A percentile compares a stretch with the other conserved stretches of the same genome.
phyloP scores from a whole-genome alignment of 2,113 vertebrate genomes.

The Heterochromis multidens region DNA sequence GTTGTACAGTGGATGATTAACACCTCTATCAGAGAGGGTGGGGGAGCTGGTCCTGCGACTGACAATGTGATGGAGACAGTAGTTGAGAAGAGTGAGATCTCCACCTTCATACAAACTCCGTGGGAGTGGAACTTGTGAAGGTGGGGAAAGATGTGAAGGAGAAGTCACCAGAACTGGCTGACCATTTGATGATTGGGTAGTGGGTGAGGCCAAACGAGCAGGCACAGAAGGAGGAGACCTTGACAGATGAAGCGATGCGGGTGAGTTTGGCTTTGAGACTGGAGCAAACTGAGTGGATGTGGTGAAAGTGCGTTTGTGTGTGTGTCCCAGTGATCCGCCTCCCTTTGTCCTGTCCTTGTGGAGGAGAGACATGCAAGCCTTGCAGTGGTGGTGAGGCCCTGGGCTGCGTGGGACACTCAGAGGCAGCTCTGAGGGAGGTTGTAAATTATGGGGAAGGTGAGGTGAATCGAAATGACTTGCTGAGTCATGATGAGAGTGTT shows the following conservation, averaged over 20 bases:
- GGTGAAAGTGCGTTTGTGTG: not conserved
- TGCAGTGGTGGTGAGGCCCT: conserved; percentile 16
- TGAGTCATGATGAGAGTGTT: conserved; percentile 27
- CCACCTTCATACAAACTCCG: conserved; percentile 23
- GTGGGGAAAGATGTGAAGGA: not conserved
- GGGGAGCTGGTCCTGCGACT: conserved; percentile 59
- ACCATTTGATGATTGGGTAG: not conserved
- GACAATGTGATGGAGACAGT: conserved; percentile 66
- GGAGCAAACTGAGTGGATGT: not conserved
- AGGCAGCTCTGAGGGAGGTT: conserved; percentile 10
- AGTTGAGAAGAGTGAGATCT: conserved; percentile 65
- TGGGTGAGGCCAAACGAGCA: not conserved
- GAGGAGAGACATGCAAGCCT: conserved; percentile 25
- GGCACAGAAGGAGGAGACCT: not conserved
- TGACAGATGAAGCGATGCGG: conserved; percentile 4
- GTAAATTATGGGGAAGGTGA: conserved; percentile 31
- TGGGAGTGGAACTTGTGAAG: not conserved
- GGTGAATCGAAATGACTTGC: conserved; percentile 29
- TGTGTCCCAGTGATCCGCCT: conserved; percentile 17
- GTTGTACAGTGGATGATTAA: not conserved
- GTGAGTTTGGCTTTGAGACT: not conserved
- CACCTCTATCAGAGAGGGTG: conserved; percentile 10
- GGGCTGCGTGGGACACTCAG: not conserved
- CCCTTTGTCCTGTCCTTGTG: conserved; percentile 19
- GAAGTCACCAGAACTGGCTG: not conserved